A percentile compares a stretch with the other conserved stretches of the same genome.
Evolutionary conservation across 2,113 vertebrate species (phyloP).

Genomic region (Dromiciops gliroides): DNA sequence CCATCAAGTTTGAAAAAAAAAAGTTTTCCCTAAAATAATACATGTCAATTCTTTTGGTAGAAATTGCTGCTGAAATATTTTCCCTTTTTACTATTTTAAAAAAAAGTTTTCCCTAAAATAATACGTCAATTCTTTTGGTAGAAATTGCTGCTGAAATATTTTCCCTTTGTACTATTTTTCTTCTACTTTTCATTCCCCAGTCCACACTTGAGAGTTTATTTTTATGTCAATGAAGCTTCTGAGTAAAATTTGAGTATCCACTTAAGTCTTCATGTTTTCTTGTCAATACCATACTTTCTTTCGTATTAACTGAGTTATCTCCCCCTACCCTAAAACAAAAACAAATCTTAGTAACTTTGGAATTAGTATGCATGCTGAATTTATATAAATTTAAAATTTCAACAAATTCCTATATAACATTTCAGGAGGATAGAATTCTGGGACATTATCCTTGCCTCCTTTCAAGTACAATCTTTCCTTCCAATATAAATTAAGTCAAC

Average conservation of each 20-base stretch:
- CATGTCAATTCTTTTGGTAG: neutral
- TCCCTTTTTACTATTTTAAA: slow-evolving; percentile 32
- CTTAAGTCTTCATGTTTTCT: slow-evolving; percentile 65
- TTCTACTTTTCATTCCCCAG: neutral
- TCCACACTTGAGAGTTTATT: slow-evolving; percentile 44
- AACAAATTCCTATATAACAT: slow-evolving; percentile 74
- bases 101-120: no score
- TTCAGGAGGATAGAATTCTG: slow-evolving; percentile 67
- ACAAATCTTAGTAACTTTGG: slow-evolving; percentile 32
- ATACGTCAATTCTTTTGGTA: neutral
- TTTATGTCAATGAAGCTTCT: slow-evolving; percentile 59
- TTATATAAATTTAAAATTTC: slow-evolving; percentile 76
- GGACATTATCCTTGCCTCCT: slow-evolving; percentile 56
- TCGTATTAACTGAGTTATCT: slow-evolving; percentile 74
- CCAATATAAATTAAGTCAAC: slow-evolving; percentile 76
- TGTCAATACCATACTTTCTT: slow-evolving; percentile 70
- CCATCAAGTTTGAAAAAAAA: neutral
- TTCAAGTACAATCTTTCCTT: slow-evolving; percentile 77
- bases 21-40: neutral
- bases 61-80: neutral
- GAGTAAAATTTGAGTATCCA: slow-evolving; percentile 59
- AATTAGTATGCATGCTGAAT: slow-evolving; percentile 49
- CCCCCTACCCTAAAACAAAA: neutral
- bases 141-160: neutral
- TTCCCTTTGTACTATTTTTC: slow-evolving; percentile 19